Conservation (phyloP, 2,113 vertebrate genomes). For the Campylomormyrus tamandua region DNA sequence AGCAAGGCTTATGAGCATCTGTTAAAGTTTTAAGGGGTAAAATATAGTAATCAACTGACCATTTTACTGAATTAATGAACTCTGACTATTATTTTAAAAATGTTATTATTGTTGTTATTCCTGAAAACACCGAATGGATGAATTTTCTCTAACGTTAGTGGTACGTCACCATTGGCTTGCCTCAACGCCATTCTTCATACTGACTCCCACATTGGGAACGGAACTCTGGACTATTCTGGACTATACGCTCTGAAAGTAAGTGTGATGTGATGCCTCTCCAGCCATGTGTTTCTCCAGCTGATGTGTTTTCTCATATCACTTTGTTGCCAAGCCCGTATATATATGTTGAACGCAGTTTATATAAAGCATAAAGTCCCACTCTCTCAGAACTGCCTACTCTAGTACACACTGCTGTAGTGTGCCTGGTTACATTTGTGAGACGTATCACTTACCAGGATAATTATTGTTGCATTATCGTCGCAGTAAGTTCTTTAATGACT, state of each 20-base stretch:
- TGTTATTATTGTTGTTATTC: constrained; percentile 32
- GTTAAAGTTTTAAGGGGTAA: background rate
- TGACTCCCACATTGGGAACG: constrained; percentile 76
- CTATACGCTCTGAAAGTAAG: constrained; percentile 81
- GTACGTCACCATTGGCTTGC: constrained; percentile 79
- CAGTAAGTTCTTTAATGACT: background rate
- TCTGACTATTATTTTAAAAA: background rate
- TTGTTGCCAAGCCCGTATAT: background rate
- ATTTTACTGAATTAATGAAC: background rate
- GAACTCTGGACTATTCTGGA: constrained; percentile 76
- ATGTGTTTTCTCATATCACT: background rate
- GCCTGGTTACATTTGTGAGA: background rate
- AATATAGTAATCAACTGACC: background rate
- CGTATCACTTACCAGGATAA: background rate
- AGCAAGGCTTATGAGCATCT: background rate
- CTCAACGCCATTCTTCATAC: constrained; percentile 82
- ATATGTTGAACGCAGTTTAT: background rate
- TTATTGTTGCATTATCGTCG: background rate
- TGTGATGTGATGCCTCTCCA: constrained; percentile 22
- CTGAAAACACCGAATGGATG: constrained; percentile 48
- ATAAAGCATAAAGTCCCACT: background rate
- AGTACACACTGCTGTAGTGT: background rate
- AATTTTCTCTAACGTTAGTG: constrained; percentile 66
- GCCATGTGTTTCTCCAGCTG: background rate
- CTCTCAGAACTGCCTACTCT: background rate